phyloP scores from a whole-genome alignment of 2,888 invertebrate genomes.

The Pyrrhosoma nymphula region DNA sequence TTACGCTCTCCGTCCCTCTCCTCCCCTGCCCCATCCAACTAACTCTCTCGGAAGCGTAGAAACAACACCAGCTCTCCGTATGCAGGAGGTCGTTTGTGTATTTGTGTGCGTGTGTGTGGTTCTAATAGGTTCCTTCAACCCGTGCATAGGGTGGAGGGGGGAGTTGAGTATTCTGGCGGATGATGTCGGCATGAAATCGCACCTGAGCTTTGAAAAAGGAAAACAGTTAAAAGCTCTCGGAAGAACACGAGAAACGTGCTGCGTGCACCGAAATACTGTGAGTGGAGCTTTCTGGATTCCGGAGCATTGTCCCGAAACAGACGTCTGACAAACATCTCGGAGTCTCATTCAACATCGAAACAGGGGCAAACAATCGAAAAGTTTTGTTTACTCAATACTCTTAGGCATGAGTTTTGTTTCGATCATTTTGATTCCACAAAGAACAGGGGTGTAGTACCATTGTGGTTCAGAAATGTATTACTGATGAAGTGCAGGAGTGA shows the following conservation, averaged over 20 bases:
- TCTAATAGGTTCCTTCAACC: slow-evolving; percentile 28
- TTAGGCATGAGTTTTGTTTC: not conserved
- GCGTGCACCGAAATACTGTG: not conserved
- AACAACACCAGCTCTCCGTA: not conserved
- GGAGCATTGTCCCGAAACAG: not conserved
- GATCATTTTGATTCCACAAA: too few relatives aligned
- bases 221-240: not conserved
- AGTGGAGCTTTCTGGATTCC: not conserved
- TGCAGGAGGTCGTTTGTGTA: not conserved
- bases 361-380: not conserved
- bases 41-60: not conserved
- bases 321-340: not conserved
- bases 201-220: not conserved
- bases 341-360: not conserved
- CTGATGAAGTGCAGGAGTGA: too few relatives aligned
- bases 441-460: too few relatives aligned
- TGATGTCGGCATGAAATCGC: not conserved
- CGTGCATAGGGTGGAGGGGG: not conserved
- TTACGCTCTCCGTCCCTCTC: not conserved
- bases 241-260: not conserved
- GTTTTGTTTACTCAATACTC: not conserved
- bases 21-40: not conserved
- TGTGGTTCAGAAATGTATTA: too few relatives aligned
- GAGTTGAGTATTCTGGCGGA: not conserved
- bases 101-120: not conserved